These are phyloP conservation scores for Gonioctena quinquepunctata DNA, from an alignment of 1,140 invertebrate genomes.

Conservation along the genomic window DNA sequence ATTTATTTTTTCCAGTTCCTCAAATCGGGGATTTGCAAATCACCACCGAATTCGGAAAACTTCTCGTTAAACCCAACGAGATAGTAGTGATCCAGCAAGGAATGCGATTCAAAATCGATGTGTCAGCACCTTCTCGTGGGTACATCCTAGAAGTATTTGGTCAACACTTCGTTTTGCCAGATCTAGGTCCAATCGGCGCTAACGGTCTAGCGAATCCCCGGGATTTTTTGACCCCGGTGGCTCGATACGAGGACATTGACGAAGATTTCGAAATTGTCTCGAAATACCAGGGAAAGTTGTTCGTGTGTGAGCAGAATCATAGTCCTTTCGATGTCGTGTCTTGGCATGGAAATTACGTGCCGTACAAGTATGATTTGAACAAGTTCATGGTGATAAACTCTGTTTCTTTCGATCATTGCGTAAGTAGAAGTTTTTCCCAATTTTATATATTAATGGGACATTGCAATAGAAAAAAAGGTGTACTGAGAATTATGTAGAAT, in stretches of 20 bases:
- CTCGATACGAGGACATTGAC: constrained; percentile 81
- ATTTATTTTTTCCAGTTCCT: constrained; percentile 75
- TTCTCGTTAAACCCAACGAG: constrained; percentile 90
- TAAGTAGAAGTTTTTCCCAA: constrained; percentile 68
- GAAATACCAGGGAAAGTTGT: constrained; percentile 91
- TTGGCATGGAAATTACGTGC: constrained; percentile 99
- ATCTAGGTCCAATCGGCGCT: constrained; percentile 95
- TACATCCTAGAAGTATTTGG: constrained; percentile 97
- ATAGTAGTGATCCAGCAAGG: constrained; percentile 97
- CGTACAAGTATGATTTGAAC: constrained; percentile 93
- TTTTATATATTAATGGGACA: no score
- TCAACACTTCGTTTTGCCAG: constrained; percentile 89
- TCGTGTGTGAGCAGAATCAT: constrained; percentile 81
- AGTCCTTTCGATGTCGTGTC: constrained; percentile 98
- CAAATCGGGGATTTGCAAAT: constrained; percentile 85
- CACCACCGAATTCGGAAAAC: constrained; percentile 92
- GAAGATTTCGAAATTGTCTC: constrained; percentile 75
- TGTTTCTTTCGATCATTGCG: constrained; percentile 95
- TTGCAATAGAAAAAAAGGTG: no score
- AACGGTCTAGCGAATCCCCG: constrained; percentile 96
- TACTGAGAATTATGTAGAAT: no score
- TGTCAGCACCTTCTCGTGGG: constrained; percentile 80
- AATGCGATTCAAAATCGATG: constrained; percentile 86
- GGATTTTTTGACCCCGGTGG: constrained; percentile 91
- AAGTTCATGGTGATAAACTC: constrained; percentile 97